phyloP scores from a whole-genome alignment of 2,797 vertebrate species.

The Phaenicophaeus curvirostris region DNA sequence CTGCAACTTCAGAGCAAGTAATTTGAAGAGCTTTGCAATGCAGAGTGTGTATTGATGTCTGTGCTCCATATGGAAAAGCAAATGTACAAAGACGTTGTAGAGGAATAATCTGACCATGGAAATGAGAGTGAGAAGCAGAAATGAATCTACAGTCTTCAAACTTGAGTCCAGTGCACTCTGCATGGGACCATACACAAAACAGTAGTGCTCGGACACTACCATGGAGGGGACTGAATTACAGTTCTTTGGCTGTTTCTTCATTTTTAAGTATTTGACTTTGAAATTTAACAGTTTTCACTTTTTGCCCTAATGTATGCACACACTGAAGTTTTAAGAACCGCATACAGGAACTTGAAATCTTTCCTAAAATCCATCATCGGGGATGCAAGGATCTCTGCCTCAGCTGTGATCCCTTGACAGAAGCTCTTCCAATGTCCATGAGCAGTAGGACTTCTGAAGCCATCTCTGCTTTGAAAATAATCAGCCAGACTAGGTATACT shows the following conservation, averaged over 20 bases:
- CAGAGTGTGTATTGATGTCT: not conserved
- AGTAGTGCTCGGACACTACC: not conserved
- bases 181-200: not conserved
- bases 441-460: not conserved
- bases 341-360: not conserved
- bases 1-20: not conserved
- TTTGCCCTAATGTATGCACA: not conserved
- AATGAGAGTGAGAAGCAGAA: not conserved
- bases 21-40: not conserved
- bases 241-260: not conserved
- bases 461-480: not conserved
- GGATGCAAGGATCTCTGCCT: not conserved
- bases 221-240: not conserved
- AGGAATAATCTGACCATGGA: not conserved
- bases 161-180: not conserved
- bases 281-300: not conserved
- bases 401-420: not conserved
- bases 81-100: not conserved
- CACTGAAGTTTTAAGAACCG: not conserved
- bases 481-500: not conserved
- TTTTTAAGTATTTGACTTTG: not conserved
- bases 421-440: not conserved
- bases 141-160: not conserved
- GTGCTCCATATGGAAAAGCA: not conserved
- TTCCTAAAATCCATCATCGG: not conserved